Conservation (phyloP, 2,113 vertebrate species). For the Marmota flaviventris region DNA sequence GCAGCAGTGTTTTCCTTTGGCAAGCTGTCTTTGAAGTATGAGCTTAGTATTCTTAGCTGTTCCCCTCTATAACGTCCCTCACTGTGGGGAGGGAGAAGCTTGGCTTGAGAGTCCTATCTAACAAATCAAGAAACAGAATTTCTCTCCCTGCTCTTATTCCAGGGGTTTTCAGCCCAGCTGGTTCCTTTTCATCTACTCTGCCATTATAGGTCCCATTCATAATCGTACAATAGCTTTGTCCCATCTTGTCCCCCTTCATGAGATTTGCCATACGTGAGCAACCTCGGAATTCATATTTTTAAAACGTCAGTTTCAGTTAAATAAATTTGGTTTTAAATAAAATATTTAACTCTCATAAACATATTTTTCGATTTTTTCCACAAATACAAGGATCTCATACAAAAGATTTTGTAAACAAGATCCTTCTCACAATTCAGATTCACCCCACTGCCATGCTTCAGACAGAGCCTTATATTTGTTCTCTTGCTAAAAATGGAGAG, state of each 20-base stretch:
- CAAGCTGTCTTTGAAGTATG: neutral
- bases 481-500: neutral
- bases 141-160: neutral
- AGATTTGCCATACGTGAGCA: neutral
- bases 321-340: neutral
- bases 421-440: neutral
- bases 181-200: neutral
- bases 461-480: neutral
- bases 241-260: neutral
- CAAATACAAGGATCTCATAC: neutral
- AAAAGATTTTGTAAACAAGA: conserved; percentile 29
- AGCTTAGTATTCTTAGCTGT: neutral
- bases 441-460: neutral
- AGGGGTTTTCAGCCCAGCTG: neutral
- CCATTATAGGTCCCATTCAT: neutral
- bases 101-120: neutral
- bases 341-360: neutral
- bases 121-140: neutral
- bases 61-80: neutral
- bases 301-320: neutral
- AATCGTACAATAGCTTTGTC: fast-evolving
- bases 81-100: neutral
- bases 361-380: neutral
- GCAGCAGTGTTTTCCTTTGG: neutral
- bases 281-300: neutral